Evolutionary conservation across 1,140 invertebrate species (phyloP), one percentile per base, ranked within the genome.

Genomic region (Sitodiplosis mosellana): DNA sequence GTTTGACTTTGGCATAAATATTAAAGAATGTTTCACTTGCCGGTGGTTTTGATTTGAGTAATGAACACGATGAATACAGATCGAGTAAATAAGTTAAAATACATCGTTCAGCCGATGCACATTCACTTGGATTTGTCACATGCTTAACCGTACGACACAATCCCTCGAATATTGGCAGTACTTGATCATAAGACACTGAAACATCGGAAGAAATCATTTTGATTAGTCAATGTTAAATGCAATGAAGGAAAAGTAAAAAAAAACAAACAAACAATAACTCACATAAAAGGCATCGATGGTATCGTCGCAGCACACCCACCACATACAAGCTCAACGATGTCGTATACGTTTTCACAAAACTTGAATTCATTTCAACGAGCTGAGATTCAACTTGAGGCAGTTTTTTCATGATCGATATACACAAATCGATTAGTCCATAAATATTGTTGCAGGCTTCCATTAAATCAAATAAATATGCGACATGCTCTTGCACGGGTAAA

Each of bases 381-480:
- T 92, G 86, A 19, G 75, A 75, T 61, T 96, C 92, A 43, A 97
- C 88, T 58, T 94, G 89, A 0, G 87, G 83, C 33, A 97, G 60
- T 65, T 96, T 91, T 65, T 92, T 93, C 8, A 96, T 66, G 48
- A 97, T 82, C 72, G 88, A 68, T 27, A 94, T 87, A 56, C 87
- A 88, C 46, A 93, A 81, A 54, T 96, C 90, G 44, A 96, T 80
- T 4, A 98, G 71, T 3, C 87, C 87, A 64, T 89, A 87, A 56
- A 97, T 90, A 65, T 95, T 95, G 3, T 94, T 69, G 1, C 89
- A 86, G 33, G 90, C 73, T 69, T 97, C 92, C 88, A 96, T 95
- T 11, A 97, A 71, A 69, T 97, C 92, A 59, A 96, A 91, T 0
- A 96, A 69, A 65, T 94, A 97, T 0, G 90, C 87, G 2, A 97